Percentiles rank a stretch among this genome's conserved stretches.
These are phyloP conservation scores for Athene cunicularia DNA, from an alignment of 2,113 vertebrate genomes.

Conservation along the genomic window DNA sequence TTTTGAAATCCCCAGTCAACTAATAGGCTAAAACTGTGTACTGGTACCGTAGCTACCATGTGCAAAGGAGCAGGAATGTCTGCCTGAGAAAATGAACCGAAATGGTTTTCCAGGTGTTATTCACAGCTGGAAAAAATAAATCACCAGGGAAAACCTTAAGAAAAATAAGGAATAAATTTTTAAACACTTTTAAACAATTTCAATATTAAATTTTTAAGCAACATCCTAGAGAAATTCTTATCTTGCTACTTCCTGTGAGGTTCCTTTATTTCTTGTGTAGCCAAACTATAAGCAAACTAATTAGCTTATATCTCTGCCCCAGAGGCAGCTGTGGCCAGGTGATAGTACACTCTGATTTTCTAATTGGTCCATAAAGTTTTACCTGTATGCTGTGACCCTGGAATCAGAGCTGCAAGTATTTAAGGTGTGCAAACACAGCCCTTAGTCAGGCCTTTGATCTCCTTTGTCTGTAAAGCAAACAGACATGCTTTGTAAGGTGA, in stretches of 20 bases:
- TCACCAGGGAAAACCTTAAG: rapidly evolving
- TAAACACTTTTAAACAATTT: neutral
- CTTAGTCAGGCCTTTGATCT: neutral
- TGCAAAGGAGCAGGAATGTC: neutral
- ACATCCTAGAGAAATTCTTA: neutral
- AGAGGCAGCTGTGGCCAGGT: neutral
- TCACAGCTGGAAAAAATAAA: neutral
- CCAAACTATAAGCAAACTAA: neutral
- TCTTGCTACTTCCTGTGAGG: neutral
- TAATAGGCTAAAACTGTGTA: neutral
- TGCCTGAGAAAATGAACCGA: neutral
- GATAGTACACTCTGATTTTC: neutral
- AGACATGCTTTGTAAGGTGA: neutral
- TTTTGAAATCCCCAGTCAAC: neutral
- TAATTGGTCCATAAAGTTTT: neutral
- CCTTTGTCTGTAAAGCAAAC: neutral
- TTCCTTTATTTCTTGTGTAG: neutral
- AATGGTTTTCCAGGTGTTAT: neutral
- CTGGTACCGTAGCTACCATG: neutral
- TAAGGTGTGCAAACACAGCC: neutral
- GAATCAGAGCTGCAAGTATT: neutral
- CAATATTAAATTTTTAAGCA: neutral
- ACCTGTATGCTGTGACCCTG: neutral
- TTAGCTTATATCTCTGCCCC: neutral
- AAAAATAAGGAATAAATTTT: neutral